Conservation (phyloP, 2,797 vertebrate species). For the Poecilia gillii region DNA sequence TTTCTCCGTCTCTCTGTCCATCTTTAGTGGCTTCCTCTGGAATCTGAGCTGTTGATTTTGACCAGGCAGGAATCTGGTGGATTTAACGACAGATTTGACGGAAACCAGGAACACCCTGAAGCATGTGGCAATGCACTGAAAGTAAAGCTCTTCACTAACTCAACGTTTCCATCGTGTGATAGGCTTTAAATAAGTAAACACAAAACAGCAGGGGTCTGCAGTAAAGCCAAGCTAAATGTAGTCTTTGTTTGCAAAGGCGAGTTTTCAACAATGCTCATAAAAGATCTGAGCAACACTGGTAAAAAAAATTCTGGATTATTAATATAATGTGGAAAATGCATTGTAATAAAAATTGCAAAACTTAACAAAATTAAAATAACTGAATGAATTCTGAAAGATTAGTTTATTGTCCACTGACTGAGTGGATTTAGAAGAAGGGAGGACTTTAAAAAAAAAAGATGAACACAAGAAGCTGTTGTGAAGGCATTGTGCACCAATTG, state of each 20-base stretch:
- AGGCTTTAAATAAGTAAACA: slow-evolving; percentile 62
- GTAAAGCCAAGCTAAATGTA: slow-evolving; percentile 44
- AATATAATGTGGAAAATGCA: background rate
- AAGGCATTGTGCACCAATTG: background rate
- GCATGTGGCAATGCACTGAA: slow-evolving; percentile 20
- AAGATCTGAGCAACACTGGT: background rate
- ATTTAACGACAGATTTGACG: slow-evolving; percentile 59
- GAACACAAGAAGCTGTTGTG: background rate
- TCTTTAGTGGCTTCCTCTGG: slow-evolving; percentile 24
- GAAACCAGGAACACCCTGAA: slow-evolving; percentile 47
- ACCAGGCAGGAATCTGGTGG: slow-evolving; percentile 53
- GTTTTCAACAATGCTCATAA: background rate
- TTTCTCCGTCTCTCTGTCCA: background rate
- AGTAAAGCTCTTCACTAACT: slow-evolving; percentile 48
- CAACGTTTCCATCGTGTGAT: slow-evolving; percentile 46
- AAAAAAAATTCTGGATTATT: background rate
- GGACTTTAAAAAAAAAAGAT: background rate
- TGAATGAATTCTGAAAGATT: background rate
- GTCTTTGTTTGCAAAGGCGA: background rate
- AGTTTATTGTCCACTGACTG: background rate
- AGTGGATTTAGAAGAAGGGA: too few species aligned
- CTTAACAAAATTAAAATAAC: too few species aligned
- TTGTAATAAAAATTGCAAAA: slow-evolving; percentile 32
- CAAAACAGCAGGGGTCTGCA: slow-evolving; percentile 47
- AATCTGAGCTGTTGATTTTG: slow-evolving; percentile 62